Conservation (phyloP, 2,113 vertebrate genomes). For the Tricholaema leucomelas region DNA sequence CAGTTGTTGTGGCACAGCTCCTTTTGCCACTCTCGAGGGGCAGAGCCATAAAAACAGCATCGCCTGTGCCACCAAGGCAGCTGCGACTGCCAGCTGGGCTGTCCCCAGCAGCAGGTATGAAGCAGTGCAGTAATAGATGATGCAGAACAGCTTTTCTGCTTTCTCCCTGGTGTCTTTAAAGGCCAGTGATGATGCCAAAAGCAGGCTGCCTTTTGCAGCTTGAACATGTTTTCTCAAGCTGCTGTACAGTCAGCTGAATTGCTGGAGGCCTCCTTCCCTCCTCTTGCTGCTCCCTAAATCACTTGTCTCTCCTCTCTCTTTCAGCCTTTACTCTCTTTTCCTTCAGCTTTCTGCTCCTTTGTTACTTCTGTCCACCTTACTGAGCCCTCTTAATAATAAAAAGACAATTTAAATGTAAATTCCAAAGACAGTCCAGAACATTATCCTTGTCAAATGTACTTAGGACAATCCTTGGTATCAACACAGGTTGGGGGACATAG, state of each 20-base stretch:
- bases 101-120: neutral
- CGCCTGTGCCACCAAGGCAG: neutral
- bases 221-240: neutral
- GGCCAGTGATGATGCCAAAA: neutral
- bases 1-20: neutral
- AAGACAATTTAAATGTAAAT: neutral
- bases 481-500: neutral
- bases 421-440: neutral
- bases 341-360: neutral
- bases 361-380: neutral
- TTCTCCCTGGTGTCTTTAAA: neutral
- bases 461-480: fast-evolving
- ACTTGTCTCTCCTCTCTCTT: neutral
- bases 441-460: neutral
- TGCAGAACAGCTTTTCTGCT: neutral
- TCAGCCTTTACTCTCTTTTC: neutral
- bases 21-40: neutral
- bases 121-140: neutral
- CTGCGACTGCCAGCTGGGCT: neutral
- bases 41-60: neutral
- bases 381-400: neutral
- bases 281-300: neutral
- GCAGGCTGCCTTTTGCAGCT: neutral
- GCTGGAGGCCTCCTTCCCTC: neutral
- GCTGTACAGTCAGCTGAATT: neutral